Percentiles rank a stretch among this genome's conserved stretches.
These are phyloP conservation scores for Spodoptera exigua DNA, from an alignment of 2,888 invertebrate species.

Conservation along the genomic window DNA sequence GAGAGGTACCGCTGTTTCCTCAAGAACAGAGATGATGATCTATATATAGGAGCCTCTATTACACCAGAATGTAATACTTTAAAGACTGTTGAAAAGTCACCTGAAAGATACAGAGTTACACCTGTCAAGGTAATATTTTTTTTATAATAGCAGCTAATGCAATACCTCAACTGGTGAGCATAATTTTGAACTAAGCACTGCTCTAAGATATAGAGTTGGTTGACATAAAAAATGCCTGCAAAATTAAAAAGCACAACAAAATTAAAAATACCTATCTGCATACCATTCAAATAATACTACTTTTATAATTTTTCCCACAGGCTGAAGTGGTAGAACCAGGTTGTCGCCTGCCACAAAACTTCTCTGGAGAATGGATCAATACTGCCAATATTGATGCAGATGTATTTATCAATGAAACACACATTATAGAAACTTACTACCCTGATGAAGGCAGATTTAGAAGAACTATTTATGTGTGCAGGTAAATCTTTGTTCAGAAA, in stretches of 20 bases:
- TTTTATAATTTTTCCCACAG: slow-evolving; percentile 73
- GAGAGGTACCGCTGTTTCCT: slow-evolving; percentile 98
- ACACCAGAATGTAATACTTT: slow-evolving; percentile 97
- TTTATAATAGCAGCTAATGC: no score
- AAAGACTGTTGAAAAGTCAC: slow-evolving; percentile 97
- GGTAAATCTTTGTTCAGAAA: slow-evolving; percentile 63
- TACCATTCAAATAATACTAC: neutral
- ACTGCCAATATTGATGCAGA: slow-evolving; percentile 99
- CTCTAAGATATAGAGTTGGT: no score
- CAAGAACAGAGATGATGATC: slow-evolving; percentile 97
- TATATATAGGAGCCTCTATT: slow-evolving; percentile 97
- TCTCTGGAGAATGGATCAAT: slow-evolving; percentile 98
- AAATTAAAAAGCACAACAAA: neutral
- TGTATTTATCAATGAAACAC: slow-evolving; percentile 97
- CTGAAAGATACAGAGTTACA: slow-evolving; percentile 95
- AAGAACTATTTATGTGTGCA: slow-evolving; percentile 97
- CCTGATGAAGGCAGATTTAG: slow-evolving; percentile 97
- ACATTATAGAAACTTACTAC: slow-evolving; percentile 98
- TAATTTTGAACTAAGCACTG: no score
- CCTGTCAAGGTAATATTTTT: slow-evolving; percentile 91
- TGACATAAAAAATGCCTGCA: neutral
- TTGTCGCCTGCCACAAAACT: slow-evolving; percentile 97
- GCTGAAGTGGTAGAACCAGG: slow-evolving; percentile 96
- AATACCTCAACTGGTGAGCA: no score
- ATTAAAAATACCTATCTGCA: neutral